Conservation (phyloP, 2,797 vertebrate genomes). For the Adelosebastes latens region DNA sequence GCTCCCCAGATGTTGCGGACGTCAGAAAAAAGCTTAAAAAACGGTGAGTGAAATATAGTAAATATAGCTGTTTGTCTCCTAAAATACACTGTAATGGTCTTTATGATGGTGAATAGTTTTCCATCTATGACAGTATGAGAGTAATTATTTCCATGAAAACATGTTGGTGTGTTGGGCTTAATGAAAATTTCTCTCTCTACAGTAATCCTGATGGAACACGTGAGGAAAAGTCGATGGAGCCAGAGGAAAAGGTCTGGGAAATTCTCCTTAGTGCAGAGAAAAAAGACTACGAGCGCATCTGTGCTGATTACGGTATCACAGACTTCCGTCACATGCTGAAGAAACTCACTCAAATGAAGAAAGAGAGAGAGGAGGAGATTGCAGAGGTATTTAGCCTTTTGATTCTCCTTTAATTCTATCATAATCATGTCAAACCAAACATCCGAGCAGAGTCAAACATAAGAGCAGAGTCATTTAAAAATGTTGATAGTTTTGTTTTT, state of each 20-base stretch:
- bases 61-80: background rate
- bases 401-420: background rate
- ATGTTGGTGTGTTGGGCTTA: background rate
- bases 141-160: background rate
- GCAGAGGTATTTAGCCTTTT: constrained; percentile 77
- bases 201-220: constrained; percentile 71
- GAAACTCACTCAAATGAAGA: constrained; percentile 86
- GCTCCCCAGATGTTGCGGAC: constrained; percentile 68
- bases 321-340: constrained; percentile 92
- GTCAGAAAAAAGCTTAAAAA: constrained; percentile 86
- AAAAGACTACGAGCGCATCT: constrained; percentile 92
- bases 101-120: background rate
- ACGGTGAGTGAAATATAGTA: constrained; percentile 76
- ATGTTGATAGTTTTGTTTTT: background rate
- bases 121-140: background rate
- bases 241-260: constrained; percentile 88
- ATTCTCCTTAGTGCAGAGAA: constrained; percentile 89
- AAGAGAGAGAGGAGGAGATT: constrained; percentile 82
- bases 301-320: constrained; percentile 85
- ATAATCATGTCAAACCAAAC: constrained; percentile 28
- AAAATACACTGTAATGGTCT: background rate
- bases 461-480: background rate
- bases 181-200: background rate
- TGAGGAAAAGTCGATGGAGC: constrained; percentile 71
- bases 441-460: background rate